phyloP scores from a whole-genome alignment of 2,797 vertebrate genomes.

The Danio kyathit region DNA sequence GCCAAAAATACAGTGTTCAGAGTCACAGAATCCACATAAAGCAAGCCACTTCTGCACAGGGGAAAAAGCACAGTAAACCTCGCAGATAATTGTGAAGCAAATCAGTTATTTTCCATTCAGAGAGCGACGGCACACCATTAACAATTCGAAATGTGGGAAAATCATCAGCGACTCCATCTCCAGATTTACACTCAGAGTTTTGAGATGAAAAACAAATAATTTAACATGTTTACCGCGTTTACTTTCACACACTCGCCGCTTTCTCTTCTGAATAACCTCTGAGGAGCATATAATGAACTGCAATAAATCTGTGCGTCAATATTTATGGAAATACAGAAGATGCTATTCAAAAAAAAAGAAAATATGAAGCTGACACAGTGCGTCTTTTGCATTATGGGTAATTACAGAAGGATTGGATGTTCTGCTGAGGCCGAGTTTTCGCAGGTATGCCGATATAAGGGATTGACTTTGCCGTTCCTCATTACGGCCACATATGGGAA shows the following conservation, averaged over 20 bases:
- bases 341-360: constrained; percentile 77
- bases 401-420: constrained; percentile 87
- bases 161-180: constrained; percentile 37
- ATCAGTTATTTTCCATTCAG: constrained; percentile 70
- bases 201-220: constrained; percentile 20
- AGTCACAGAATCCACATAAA: constrained; percentile 70
- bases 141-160: constrained; percentile 25
- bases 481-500: constrained; percentile 85
- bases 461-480: constrained; percentile 80
- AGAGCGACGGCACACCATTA: constrained; percentile 47
- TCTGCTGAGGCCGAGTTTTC: constrained; percentile 82
- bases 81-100: constrained; percentile 58
- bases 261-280: constrained; percentile 47
- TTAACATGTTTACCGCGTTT: constrained; percentile 44
- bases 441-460: constrained; percentile 79
- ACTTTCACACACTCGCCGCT: constrained; percentile 38
- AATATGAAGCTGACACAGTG: constrained; percentile 70
- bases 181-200: constrained; percentile 20
- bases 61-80: constrained; percentile 10
- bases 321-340: constrained; percentile 76
- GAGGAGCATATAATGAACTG: constrained; percentile 77
- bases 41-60: constrained; percentile 53
- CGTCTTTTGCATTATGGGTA: constrained; percentile 83
- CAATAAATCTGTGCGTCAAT: constrained; percentile 80
- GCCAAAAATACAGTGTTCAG: constrained; percentile 67